Percentiles rank a stretch among this genome's conserved stretches.
Conservation (phyloP, 2,888 invertebrate genomes). For the Drosophila yooni region DNA sequence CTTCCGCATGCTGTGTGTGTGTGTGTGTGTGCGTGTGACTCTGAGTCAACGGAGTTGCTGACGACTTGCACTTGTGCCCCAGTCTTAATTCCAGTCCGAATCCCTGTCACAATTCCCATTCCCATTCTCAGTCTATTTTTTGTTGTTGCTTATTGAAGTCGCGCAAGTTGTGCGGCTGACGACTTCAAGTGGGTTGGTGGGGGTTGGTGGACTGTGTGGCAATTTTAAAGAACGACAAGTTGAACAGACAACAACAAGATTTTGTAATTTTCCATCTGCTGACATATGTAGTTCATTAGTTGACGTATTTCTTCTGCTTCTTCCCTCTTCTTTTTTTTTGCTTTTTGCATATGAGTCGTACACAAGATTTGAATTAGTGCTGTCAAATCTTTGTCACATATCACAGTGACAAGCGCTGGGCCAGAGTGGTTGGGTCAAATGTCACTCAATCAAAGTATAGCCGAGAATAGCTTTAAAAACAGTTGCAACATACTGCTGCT, state of each 20-base stretch:
- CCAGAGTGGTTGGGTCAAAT: conserved; percentile 25
- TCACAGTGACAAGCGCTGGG: conserved; percentile 22
- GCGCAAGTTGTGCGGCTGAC: conserved; percentile 38
- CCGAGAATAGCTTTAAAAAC: conserved; percentile 62
- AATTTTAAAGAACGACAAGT: conserved; percentile 48
- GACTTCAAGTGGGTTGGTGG: conserved; percentile 49
- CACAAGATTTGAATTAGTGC: conserved; percentile 79
- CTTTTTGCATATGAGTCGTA: conserved; percentile 63
- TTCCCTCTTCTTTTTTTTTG: background rate
- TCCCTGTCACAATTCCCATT: conserved; percentile 21
- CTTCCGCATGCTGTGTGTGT: conserved; percentile 54
- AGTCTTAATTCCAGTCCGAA: conserved; percentile 21
- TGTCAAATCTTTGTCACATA: conserved; percentile 79
- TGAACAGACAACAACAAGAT: conserved; percentile 59
- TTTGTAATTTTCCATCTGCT: conserved; percentile 74
- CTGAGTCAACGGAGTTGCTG: conserved; percentile 29
- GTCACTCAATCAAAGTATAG: conserved; percentile 70
- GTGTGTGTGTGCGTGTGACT: conserved; percentile 18
- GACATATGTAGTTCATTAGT: conserved; percentile 79
- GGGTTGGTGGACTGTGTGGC: background rate
- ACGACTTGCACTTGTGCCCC: conserved; percentile 53
- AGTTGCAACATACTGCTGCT: conserved; percentile 45
- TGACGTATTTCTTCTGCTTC: background rate
- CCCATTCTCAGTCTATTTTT: conserved; percentile 33
- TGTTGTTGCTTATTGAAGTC: conserved; percentile 58